Evolutionary conservation across 2,888 invertebrate species (phyloP).

Genomic region (Napeogenes inachia): DNA sequence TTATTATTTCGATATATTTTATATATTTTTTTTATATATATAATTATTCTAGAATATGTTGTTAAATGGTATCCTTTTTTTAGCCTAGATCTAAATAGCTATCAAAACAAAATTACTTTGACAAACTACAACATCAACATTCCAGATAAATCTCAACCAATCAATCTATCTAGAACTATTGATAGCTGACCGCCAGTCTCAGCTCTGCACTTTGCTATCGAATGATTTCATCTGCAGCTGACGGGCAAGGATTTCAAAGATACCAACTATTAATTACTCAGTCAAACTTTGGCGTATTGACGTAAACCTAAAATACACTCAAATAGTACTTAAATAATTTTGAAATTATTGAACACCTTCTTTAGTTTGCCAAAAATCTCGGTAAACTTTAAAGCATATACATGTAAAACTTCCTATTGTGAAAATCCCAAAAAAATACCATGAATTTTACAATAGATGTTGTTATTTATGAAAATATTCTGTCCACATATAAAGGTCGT

Average conservation of each 20-base stretch:
- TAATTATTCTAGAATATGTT: no score
- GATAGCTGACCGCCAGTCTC: neutral
- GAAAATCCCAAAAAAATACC: no score
- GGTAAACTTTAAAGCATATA: no score
- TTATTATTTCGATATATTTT: neutral
- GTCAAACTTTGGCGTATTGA: slow-evolving; percentile 2
- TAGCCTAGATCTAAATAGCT: neutral
- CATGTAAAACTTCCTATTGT: no score
- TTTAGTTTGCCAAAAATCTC: no score
- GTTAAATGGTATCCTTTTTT: neutral
- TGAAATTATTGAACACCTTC: no score
- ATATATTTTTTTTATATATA: no score
- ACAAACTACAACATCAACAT: neutral
- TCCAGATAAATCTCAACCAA: slow-evolving; percentile 12
- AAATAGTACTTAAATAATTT: no score
- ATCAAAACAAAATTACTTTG: slow-evolving; percentile 4
- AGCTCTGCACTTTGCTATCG: slow-evolving; percentile 11
- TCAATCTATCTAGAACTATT: slow-evolving; percentile 14
- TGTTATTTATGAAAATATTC: neutral
- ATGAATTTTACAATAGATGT: no score
- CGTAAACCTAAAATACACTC: no score
- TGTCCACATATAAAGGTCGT: slow-evolving; percentile 23
- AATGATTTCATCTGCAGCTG: slow-evolving; percentile 19
- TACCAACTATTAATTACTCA: slow-evolving; percentile 25
- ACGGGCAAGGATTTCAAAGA: slow-evolving; percentile 25